These are phyloP conservation scores for Procambarus clarkii DNA, from an alignment of 1,140 invertebrate species.

Conservation along the genomic window DNA sequence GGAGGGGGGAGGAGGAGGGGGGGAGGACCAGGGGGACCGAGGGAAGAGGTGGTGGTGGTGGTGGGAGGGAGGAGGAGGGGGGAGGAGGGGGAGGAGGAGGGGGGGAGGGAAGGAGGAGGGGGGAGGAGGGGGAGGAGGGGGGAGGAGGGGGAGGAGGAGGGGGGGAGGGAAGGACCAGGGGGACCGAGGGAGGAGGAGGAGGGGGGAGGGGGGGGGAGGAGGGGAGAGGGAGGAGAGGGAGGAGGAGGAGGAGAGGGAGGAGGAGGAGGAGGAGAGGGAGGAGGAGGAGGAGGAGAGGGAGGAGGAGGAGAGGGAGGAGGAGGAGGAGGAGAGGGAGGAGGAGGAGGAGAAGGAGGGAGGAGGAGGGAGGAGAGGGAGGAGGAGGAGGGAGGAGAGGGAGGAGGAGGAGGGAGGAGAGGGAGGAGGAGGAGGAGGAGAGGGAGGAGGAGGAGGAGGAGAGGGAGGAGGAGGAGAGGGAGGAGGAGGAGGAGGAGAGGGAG, in stretches of 20 bases:
- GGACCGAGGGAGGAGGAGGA: neutral
- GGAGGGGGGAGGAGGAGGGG: no score
- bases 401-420: neutral
- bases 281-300: no score
- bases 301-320: neutral
- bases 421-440: neutral
- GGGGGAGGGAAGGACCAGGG: no score
- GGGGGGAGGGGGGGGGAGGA: no score
- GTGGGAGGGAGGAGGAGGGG: neutral
- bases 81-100: neutral
- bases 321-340: no score
- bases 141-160: neutral
- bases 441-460: neutral
- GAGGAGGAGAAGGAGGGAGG: neutral
- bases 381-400: no score
- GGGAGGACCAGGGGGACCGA: neutral
- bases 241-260: neutral
- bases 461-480: no score
- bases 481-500: neutral
- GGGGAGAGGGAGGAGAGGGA: no score
- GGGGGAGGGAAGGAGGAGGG: neutral
- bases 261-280: neutral
- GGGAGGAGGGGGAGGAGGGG: neutral
- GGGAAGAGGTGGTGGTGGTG: neutral
- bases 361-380: neutral